Base-by-base conservation (phyloP, 2,113 vertebrate species). In the Cardinalis cardinalis region DNA sequence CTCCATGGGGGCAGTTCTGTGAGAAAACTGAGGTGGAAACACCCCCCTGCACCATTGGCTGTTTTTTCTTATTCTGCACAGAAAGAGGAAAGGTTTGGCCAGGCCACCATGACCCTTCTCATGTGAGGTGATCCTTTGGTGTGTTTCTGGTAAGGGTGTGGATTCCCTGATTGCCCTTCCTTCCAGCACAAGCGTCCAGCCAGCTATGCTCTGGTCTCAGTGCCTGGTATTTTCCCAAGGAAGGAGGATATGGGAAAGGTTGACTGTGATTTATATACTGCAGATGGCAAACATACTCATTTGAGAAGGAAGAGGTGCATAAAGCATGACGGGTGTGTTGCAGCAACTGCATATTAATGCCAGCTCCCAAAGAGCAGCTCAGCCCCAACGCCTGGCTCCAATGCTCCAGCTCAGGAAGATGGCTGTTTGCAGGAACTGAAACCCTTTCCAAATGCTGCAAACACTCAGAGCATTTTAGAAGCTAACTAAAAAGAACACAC, bases 1-100 rank as follows among this genome's bases (percentile, higher is more conserved):
- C 44, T 43, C 28, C 25, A 7, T 29, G n/a, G 53, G 18, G 24
- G 53, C 28, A 19, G 18, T 0, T 2, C 43, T 72, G 25, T 20
- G 51, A 59, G 65, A 43, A 77, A 77, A 48, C 18, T 11, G 14
- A 66, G 59, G 40, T 21, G 49, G 40, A 65, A 60, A 51, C 49
- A 18, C 5, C 7, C 4, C 7, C 12, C 15, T 2, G 18, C 9
- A 40, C 7, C n/a, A 46, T 0, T 19, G 3, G n/a, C 36, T 66
- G 49, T 5, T 58, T 84, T 75, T 84, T 48, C 21, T 65, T 18
- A 52, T 56, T 66, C 46, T 66, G 12, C 8, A 16, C 6, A 12
- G 38, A 43, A 66, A 38, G 9, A 61, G 17, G 23, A 31, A 2
- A 78, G 20, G 7, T 44, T 87, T 87, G 48, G 38, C 48, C 31